Conservation (phyloP, 92 coral and sea anemone genomes). For the Desmophyllum pertusum region DNA sequence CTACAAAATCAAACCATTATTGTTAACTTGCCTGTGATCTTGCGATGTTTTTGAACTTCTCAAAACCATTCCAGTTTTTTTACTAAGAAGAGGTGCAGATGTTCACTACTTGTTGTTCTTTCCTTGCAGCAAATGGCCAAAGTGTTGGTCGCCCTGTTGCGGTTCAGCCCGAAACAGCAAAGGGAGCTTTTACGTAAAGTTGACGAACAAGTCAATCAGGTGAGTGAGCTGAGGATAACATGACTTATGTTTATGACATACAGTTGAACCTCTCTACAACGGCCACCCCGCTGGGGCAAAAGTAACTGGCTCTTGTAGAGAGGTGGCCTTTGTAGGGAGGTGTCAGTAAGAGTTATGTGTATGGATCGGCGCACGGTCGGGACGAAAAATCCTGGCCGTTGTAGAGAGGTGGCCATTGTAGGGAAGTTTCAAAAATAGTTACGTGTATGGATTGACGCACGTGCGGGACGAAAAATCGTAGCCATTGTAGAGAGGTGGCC, state of each 20-base stretch:
- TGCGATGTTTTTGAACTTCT: background rate
- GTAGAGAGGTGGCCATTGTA: no score
- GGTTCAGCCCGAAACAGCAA: constrained; percentile 85
- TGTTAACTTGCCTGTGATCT: background rate
- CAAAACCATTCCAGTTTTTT: no score
- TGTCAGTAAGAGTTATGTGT: no score
- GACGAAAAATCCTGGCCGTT: no score
- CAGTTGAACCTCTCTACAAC: background rate
- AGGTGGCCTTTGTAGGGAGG: no score
- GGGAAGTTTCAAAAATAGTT: no score
- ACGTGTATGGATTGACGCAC: no score
- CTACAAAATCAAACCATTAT: background rate
- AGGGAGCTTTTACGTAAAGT: constrained; percentile 89
- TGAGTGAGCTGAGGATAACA: background rate
- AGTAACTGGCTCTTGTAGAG: no score
- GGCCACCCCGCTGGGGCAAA: background rate
- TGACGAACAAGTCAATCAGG: constrained; percentile 72
- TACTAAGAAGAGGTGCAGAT: background rate
- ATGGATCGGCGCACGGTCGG: no score
- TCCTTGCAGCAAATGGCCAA: constrained; percentile 92
- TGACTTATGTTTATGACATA: background rate
- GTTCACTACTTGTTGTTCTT: background rate
- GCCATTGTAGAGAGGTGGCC: no score
- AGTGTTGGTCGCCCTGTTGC: constrained; percentile 90
- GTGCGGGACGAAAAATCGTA: no score